A percentile compares a stretch with the other conserved stretches of the same genome.
phyloP scores from a whole-genome alignment of 2,888 invertebrate genomes.

The Clusia tigrina region DNA sequence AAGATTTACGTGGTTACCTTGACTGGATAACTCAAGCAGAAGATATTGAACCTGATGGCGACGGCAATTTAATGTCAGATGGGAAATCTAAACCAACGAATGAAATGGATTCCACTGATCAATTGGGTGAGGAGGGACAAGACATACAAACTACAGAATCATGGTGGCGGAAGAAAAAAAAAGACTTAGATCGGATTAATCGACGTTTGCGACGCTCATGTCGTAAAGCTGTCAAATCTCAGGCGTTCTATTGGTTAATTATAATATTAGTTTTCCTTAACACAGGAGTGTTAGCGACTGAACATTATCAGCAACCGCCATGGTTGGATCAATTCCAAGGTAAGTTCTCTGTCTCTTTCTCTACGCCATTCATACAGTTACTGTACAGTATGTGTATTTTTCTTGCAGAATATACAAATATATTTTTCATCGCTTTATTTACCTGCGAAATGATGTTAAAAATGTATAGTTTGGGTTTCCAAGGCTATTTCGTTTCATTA shows the following conservation, averaged over 20 bases:
- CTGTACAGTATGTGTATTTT: too few relatives aligned
- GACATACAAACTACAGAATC: slow-evolving; percentile 80
- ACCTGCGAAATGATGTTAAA: slow-evolving; percentile 99
- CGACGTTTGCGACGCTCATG: slow-evolving; percentile 91
- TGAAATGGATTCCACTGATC: slow-evolving; percentile 87
- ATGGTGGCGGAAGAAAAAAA: slow-evolving; percentile 81
- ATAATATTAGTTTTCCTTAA: slow-evolving; percentile 97
- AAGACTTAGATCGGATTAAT: slow-evolving; percentile 86
- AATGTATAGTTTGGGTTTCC: slow-evolving; percentile 99
- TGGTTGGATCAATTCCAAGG: slow-evolving; percentile 98
- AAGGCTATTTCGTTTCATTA: slow-evolving; percentile 98
- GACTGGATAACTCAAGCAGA: slow-evolving; percentile 99
- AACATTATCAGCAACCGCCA: slow-evolving; percentile 91
- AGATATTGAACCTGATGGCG: slow-evolving; percentile 93
- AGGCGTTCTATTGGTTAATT: slow-evolving; percentile 99
- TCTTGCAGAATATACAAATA: slow-evolving; percentile 80
- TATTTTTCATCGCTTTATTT: slow-evolving; percentile 98
- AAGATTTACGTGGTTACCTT: slow-evolving; percentile 95
- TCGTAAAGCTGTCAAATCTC: slow-evolving; percentile 94
- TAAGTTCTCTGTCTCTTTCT: slow-evolving; percentile 61
- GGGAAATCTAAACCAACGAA: slow-evolving; percentile 74
- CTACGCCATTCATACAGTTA: too few relatives aligned
- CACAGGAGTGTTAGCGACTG: slow-evolving; percentile 96
- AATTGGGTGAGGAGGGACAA: slow-evolving; percentile 76
- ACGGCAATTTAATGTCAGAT: slow-evolving; percentile 78